These are phyloP conservation scores for Callithrix jacchus DNA, from an alignment of 2,113 vertebrate genomes.

Conservation along the genomic window DNA sequence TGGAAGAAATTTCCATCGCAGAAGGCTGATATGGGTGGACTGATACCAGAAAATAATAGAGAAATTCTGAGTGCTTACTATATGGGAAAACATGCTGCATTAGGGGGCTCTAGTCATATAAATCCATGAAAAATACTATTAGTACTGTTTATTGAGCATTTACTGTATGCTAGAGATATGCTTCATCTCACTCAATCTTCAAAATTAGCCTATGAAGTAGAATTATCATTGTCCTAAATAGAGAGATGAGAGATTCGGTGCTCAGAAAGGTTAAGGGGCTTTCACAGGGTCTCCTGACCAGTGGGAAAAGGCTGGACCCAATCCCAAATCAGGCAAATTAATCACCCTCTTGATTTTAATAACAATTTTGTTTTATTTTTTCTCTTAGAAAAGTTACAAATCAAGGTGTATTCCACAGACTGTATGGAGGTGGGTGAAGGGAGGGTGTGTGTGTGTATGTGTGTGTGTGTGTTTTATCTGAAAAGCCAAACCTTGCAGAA, in stretches of 20 bases:
- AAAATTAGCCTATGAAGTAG: neutral
- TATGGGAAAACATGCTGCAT: neutral
- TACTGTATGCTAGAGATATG: neutral
- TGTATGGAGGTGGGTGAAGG: neutral
- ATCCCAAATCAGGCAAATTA: constrained; percentile 6
- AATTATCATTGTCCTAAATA: neutral
- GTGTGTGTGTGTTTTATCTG: neutral
- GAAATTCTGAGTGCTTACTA: neutral
- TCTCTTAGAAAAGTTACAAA: constrained; percentile 14
- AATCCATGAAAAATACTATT: neutral
- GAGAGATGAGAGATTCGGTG: neutral
- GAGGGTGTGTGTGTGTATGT: neutral
- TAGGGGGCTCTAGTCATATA: neutral
- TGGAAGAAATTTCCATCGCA: neutral
- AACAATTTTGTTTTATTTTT: constrained; percentile 12
- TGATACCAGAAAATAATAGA: neutral
- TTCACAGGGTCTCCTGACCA: neutral
- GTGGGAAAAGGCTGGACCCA: neutral
- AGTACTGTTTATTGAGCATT: neutral
- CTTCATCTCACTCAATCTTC: neutral
- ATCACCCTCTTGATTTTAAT: constrained; percentile 65
- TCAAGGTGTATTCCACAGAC: neutral
- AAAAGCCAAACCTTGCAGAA: neutral
- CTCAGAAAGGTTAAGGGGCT: neutral
- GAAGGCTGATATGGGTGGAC: neutral